phyloP scores from a whole-genome alignment of 2,797 vertebrate genomes.

The Hemitrygon akajei region DNA sequence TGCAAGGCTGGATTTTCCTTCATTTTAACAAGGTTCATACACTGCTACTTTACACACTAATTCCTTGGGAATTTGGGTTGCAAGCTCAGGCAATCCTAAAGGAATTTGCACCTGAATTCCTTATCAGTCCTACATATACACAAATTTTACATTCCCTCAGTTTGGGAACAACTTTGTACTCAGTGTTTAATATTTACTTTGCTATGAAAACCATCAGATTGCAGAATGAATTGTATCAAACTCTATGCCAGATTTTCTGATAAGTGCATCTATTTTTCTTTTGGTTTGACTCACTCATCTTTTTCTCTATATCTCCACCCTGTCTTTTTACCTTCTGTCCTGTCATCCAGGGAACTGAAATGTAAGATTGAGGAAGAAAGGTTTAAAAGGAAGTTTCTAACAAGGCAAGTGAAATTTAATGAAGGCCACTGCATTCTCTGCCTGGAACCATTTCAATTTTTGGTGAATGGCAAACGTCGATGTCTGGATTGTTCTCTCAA shows the following conservation, averaged over 20 bases:
- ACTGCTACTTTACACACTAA: neutral
- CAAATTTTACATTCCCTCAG: neutral
- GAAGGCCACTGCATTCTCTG: conserved; percentile 79
- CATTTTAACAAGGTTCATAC: neutral
- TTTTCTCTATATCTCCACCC: neutral
- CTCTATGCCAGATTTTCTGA: neutral
- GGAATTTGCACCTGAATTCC: neutral
- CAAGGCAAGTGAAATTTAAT: conserved; percentile 56
- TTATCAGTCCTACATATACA: neutral
- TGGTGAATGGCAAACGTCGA: conserved; percentile 69
- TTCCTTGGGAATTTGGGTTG: neutral
- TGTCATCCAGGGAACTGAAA: conserved; percentile 64
- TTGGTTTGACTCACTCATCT: neutral
- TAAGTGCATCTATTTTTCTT: neutral
- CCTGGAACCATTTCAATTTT: conserved; percentile 81
- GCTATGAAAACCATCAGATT: neutral
- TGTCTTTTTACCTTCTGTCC: neutral
- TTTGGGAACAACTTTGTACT: neutral
- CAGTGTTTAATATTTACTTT: neutral
- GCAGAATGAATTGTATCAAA: neutral
- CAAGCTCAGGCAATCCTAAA: neutral
- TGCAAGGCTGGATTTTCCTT: neutral
- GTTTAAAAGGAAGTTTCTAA: conserved; percentile 70
- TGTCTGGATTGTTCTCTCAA: conserved; percentile 76
- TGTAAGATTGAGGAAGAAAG: conserved; percentile 73